phyloP scores from a whole-genome alignment of 2,113 vertebrate genomes.

The Chamaetylas fuelleborni region DNA sequence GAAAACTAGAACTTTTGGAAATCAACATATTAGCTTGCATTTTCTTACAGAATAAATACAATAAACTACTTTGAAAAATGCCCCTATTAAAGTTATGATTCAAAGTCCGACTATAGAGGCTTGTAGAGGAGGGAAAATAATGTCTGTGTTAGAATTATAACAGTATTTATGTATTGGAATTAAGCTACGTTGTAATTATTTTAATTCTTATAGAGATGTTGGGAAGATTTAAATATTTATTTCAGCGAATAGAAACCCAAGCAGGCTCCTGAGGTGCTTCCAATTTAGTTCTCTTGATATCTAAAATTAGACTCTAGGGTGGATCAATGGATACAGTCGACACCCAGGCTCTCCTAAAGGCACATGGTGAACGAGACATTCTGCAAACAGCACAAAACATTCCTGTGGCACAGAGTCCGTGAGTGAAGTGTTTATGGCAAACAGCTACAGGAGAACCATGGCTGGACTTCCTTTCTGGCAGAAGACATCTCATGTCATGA shows the following conservation, averaged over 20 bases:
- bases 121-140: background rate
- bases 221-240: background rate
- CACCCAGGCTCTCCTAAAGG: background rate
- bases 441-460: background rate
- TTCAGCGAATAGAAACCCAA: background rate
- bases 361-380: background rate
- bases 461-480: background rate
- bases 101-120: background rate
- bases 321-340: background rate
- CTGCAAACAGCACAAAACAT: background rate
- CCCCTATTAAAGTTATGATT: background rate
- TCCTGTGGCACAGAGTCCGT: background rate
- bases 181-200: background rate
- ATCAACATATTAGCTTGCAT: background rate
- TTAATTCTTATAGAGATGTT: background rate
- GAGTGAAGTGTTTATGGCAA: background rate
- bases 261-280: background rate
- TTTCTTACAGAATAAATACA: background rate
- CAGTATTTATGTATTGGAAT: background rate
- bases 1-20: background rate
- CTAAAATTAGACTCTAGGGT: background rate
- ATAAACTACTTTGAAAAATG: background rate
- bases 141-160: background rate
- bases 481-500: background rate
- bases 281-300: background rate